phyloP scores from a whole-genome alignment of 2,113 vertebrate species.

The Ptilonorhynchus violaceus region DNA sequence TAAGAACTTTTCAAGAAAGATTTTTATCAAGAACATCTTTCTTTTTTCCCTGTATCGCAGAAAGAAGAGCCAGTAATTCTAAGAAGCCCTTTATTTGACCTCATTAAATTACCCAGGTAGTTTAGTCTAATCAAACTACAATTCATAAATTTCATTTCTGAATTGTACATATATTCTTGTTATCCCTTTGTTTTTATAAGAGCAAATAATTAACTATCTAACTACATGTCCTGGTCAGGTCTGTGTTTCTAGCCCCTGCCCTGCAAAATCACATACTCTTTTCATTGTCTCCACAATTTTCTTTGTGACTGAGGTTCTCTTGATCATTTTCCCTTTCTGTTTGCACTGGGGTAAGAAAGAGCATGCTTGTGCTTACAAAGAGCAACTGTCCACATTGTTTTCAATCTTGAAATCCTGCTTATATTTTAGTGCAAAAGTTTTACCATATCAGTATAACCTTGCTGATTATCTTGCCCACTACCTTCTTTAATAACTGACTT shows the following conservation, averaged over 20 bases:
- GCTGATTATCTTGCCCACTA: background rate
- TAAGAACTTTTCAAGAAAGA: background rate
- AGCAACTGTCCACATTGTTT: background rate
- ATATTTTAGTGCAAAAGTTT: background rate
- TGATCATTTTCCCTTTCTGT: background rate
- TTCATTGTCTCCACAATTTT: background rate
- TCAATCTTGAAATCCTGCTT: background rate
- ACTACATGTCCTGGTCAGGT: background rate
- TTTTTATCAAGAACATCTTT: background rate
- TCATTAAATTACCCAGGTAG: rapidly evolving
- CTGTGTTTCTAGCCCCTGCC: background rate
- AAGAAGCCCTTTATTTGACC: background rate
- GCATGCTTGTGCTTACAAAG: background rate
- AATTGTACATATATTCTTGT: background rate
- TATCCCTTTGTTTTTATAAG: background rate
- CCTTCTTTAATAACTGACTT: background rate
- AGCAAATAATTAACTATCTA: background rate
- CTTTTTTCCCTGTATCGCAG: background rate
- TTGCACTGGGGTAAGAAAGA: background rate
- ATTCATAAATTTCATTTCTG: background rate
- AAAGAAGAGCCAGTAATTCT: background rate
- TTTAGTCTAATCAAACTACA: background rate
- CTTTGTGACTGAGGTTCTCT: background rate
- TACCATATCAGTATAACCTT: background rate
- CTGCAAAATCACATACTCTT: background rate